Evolutionary conservation across 2,797 vertebrate genomes (phyloP).

Genomic region (Enteromius anoplus): DNA sequence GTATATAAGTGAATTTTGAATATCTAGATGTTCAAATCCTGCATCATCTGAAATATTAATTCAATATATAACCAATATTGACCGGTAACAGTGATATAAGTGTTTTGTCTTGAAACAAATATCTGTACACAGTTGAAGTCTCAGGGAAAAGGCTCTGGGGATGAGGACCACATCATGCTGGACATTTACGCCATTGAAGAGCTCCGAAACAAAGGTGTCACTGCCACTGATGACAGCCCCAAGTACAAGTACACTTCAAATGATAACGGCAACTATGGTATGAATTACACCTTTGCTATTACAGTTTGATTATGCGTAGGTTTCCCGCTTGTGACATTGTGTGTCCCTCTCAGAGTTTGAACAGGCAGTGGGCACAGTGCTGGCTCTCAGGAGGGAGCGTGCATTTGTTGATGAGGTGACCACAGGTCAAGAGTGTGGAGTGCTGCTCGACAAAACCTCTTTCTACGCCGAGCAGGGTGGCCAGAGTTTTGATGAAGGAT

Average conservation of each 20-base stretch:
- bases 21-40: background rate
- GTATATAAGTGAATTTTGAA: background rate
- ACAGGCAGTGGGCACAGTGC: slow-evolving; percentile 80
- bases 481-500: slow-evolving; percentile 95
- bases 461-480: slow-evolving; percentile 99
- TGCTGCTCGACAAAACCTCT: slow-evolving; percentile 90
- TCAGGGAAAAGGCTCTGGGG: slow-evolving; percentile 91
- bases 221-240: slow-evolving; percentile 84
- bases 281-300: background rate
- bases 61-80: background rate
- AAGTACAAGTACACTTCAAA: slow-evolving; percentile 88
- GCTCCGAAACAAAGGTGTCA: slow-evolving; percentile 81
- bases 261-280: slow-evolving; percentile 83
- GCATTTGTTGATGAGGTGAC: slow-evolving; percentile 87
- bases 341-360: slow-evolving; percentile 73
- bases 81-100: background rate
- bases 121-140: slow-evolving; percentile 86
- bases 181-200: slow-evolving; percentile 98
- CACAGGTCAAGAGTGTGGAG: slow-evolving; percentile 93
- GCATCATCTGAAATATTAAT: background rate
- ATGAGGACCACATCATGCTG: slow-evolving; percentile 92
- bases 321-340: background rate
- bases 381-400: slow-evolving; percentile 90
- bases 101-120: background rate
- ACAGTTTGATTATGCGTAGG: background rate